These are phyloP conservation scores for Drosophila paramelanica DNA, from an alignment of 2,888 invertebrate species.

Conservation along the genomic window DNA sequence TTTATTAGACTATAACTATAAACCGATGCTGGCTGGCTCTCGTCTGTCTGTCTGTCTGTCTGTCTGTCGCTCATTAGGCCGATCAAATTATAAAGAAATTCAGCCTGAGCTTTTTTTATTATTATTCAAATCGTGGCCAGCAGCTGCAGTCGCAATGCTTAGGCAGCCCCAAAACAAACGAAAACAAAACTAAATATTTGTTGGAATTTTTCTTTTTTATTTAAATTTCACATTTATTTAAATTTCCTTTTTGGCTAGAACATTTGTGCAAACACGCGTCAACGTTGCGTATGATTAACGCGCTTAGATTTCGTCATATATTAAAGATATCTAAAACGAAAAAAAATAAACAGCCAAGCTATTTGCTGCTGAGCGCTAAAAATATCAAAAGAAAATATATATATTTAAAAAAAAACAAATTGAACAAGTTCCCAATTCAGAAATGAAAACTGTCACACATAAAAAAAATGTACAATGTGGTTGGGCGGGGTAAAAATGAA, in stretches of 20 bases:
- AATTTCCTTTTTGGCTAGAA: conserved; percentile 30
- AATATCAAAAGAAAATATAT: conserved; percentile 38
- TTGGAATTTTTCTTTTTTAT: background rate
- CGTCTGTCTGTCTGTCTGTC: no score
- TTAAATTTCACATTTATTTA: conserved; percentile 2
- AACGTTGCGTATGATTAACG: conserved; percentile 67
- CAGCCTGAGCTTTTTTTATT: conserved; percentile 26
- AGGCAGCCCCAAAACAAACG: conserved; percentile 24
- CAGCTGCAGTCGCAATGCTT: conserved; percentile 35
- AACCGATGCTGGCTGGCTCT: conserved; percentile 55
- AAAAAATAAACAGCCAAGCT: conserved; percentile 10
- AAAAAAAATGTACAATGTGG: background rate
- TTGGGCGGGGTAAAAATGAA: conserved; percentile 15
- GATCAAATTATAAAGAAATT: conserved; percentile 46
- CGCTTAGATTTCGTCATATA: conserved; percentile 37
- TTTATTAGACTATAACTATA: conserved; percentile 69
- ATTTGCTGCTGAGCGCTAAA: conserved; percentile 44
- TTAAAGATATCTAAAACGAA: background rate
- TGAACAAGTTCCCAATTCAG: conserved; percentile 55
- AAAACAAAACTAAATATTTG: conserved; percentile 43
- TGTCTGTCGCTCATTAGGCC: conserved; percentile 61
- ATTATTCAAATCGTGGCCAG: conserved; percentile 55
- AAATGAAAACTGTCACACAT: conserved; percentile 65
- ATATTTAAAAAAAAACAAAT: conserved; percentile 15
- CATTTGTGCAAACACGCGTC: conserved; percentile 59